Conservation (phyloP, 2,113 vertebrate genomes). For the Paramisgurnus dabryanus region DNA sequence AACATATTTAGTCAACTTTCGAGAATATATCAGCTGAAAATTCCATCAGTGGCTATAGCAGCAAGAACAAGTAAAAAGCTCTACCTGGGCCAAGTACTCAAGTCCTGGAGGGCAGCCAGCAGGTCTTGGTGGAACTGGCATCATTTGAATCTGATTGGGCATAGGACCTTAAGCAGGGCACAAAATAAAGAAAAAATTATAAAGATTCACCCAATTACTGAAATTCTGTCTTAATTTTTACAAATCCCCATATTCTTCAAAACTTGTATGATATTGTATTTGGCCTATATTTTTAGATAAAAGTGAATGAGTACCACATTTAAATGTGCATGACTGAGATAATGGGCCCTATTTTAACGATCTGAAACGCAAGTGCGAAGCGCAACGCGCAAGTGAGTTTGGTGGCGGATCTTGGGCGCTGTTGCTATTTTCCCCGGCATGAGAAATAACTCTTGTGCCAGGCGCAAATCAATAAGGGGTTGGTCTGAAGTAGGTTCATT, state of each 20-base stretch:
- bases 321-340: no score
- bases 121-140: conserved; percentile 51
- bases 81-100: conserved; percentile 62
- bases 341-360: no score
- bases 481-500: no score
- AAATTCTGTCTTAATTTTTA: not conserved
- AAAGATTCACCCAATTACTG: not conserved
- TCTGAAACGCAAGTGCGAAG: no score
- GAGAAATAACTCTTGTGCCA: no score
- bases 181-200: not conserved
- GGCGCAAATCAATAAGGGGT: no score
- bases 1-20: not conserved
- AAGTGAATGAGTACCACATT: no score
- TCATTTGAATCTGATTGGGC: conserved; percentile 32
- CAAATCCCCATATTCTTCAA: not conserved
- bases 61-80: not conserved
- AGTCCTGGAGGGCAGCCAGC: conserved; percentile 62
- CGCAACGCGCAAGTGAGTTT: no score
- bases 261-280: not conserved
- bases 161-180: conserved; percentile 24
- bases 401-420: no score
- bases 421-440: no score
- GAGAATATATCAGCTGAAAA: not conserved
- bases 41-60: not conserved
- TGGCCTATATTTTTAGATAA: no score